Conservation (phyloP, 2,113 vertebrate species). For the Amblyopsis rosae region DNA sequence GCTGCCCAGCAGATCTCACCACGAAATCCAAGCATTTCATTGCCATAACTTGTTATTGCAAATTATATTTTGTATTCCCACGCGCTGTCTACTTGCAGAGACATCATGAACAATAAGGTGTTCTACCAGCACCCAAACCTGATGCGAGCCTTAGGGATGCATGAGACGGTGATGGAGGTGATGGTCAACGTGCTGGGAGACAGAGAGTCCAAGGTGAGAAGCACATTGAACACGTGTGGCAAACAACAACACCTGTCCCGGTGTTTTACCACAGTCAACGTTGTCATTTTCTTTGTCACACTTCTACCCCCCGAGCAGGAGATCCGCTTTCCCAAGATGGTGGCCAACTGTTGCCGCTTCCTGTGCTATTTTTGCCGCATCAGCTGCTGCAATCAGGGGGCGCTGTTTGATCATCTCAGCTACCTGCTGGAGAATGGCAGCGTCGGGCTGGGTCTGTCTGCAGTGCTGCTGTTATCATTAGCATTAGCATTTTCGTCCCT, state of each 20-base stretch:
- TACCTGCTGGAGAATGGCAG: slow-evolving; percentile 95
- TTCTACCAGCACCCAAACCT: slow-evolving; percentile 98
- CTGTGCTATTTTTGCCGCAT: slow-evolving; percentile 98
- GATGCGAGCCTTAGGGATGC: slow-evolving; percentile 94
- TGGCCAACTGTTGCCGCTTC: slow-evolving; percentile 96
- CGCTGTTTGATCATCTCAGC: slow-evolving; percentile 96
- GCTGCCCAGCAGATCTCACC: too few species aligned
- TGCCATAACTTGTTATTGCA: too few species aligned
- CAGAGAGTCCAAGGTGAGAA: slow-evolving; percentile 87
- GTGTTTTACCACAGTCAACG: background rate
- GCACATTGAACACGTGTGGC: background rate
- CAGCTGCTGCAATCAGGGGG: slow-evolving; percentile 93
- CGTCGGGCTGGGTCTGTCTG: slow-evolving; percentile 87
- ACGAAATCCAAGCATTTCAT: too few species aligned
- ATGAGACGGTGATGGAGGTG: slow-evolving; percentile 98
- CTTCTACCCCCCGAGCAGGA: slow-evolving; percentile 71
- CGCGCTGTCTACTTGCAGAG: slow-evolving; percentile 69
- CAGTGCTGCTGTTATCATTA: background rate
- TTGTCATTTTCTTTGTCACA: background rate
- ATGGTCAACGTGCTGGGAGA: slow-evolving; percentile 96
- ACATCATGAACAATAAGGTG: slow-evolving; percentile 98
- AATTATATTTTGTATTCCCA: background rate
- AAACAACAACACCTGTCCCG: background rate
- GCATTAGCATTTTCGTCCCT: background rate
- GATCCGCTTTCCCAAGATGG: slow-evolving; percentile 95